Base-by-base conservation (phyloP, 1,140 invertebrate genomes). In the Asbolus verrucosus region DNA sequence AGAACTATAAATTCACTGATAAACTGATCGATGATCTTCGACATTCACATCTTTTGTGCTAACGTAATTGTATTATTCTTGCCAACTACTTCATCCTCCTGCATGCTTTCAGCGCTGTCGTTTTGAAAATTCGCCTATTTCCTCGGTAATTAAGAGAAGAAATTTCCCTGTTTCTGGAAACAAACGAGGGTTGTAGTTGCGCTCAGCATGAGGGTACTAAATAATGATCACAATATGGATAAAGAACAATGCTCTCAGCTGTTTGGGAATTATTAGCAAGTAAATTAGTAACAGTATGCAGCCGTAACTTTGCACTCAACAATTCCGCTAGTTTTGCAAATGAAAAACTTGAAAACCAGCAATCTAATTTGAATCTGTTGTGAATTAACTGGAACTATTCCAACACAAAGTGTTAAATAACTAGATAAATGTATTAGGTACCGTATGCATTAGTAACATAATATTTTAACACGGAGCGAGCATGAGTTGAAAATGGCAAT, bases 371-470 rank as follows among this genome's bases (percentile, higher is more conserved):
- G 46, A 54, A 54, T 54, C 46, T 27, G 27, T 54, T 54, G 21
- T 18, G 21, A 54, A n/a, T 54, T 14, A 1, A 13, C 46, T 54
- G 19, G 19, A 27, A 27, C 46, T 27, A 54, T 54, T 54, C 18
- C 46, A 24, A 46, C 41, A 46, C 19, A 46, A 27, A 54, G 46
- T 54, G 46, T 54, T 54, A 54, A 54, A 54, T 54, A 54, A 54
- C 46, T 54, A 21, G 46, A n/a, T 54, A 54, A 54, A 54, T 54
- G 46, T 27, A 54, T 54, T 54, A 54, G 24, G 46, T 54, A 14
- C 46, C 19, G 46, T 27, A 30, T 54, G 46, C 46, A 54, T 54
- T 54, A 54, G 46, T 54, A 54, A 54, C 46, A 54, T 54, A 54
- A 54, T 54, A 54, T 54, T 54, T 54, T 27, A 54, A 54, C 27